A percentile compares a stretch with the other conserved stretches of the same genome.
phyloP scores from a whole-genome alignment of 2,888 invertebrate species.

The Parnassius glacialis region DNA sequence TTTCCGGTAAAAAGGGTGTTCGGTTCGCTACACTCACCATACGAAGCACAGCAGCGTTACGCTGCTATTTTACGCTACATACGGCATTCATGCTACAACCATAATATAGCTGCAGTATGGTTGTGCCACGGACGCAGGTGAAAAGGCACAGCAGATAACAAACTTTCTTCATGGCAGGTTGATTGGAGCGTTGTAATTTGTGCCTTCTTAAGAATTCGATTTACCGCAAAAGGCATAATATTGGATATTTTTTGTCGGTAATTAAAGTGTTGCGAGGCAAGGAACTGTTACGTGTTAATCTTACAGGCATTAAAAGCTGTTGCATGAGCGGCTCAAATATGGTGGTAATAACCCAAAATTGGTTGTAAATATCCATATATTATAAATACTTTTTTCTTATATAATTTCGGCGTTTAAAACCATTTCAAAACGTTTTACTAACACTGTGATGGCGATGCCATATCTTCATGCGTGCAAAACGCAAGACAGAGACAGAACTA shows the following conservation, averaged over 20 bases:
- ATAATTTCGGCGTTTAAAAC: background rate
- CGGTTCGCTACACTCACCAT: no score
- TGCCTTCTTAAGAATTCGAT: constrained; percentile 34
- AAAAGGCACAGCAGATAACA: background rate
- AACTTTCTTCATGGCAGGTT: constrained; percentile 36
- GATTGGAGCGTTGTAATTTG: constrained; percentile 47
- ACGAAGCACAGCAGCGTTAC: no score
- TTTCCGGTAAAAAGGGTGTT: no score
- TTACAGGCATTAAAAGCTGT: constrained; percentile 18
- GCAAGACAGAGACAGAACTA: no score
- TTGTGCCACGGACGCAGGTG: no score
- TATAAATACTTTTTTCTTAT: constrained; percentile 3
- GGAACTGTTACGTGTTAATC: constrained; percentile 21
- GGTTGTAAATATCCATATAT: constrained; percentile 4
- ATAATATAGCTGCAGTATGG: no score
- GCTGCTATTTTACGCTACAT: no score
- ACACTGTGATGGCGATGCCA: background rate
- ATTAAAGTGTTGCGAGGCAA: constrained; percentile 45
- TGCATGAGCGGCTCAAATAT: constrained; percentile 5
- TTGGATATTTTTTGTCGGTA: constrained; percentile 40
- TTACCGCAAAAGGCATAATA: constrained; percentile 51
- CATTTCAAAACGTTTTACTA: constrained; percentile 1
- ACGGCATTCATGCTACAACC: no score
- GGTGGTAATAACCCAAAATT: constrained; percentile 12
- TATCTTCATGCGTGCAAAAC: background rate